Percentiles rank a stretch among this genome's conserved stretches.
phyloP scores from a whole-genome alignment of 2,888 invertebrate species.

The Trichopoda pennipes region DNA sequence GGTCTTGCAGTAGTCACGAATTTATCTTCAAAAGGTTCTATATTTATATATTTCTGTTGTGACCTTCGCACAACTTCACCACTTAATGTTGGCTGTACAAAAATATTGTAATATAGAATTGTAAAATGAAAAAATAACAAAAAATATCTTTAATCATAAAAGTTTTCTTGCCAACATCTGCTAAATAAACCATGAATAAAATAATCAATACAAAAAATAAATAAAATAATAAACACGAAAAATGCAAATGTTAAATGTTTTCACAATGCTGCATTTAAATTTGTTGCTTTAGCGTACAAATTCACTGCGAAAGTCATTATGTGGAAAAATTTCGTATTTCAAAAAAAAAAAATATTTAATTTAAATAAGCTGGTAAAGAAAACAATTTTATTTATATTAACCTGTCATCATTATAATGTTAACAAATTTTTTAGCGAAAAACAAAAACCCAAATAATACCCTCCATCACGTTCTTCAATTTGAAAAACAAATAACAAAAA shows the following conservation, averaged over 20 bases:
- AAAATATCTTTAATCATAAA: conserved; percentile 68
- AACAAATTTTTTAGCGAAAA: conserved; percentile 24
- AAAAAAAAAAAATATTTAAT: not conserved
- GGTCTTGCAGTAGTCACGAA: too few species aligned
- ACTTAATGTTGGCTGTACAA: not conserved
- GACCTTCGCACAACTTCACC: conserved; percentile 38
- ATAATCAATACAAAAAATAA: conserved; percentile 4
- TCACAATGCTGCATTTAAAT: too few species aligned
- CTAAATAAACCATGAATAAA: conserved; percentile 47
- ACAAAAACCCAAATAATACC: conserved; percentile 6
- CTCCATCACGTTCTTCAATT: not conserved
- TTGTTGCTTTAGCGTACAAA: too few species aligned
- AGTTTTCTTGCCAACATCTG: conserved; percentile 62
- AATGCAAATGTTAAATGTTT: too few species aligned
- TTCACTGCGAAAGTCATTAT: too few species aligned
- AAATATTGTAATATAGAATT: conserved; percentile 33
- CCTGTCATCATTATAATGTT: conserved; percentile 48
- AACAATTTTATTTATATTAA: conserved; percentile 38
- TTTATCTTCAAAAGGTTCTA: not conserved
- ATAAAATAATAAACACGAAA: too few species aligned
- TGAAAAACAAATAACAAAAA: conserved; percentile 43
- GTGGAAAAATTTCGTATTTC: not conserved
- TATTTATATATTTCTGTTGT: not conserved
- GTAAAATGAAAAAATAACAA: conserved; percentile 2
- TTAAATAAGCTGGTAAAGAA: not conserved